These are phyloP conservation scores for Bolinopsis microptera DNA, from an alignment of 37 sponge, comb jelly and placozoan species.

Conservation along the genomic window DNA sequence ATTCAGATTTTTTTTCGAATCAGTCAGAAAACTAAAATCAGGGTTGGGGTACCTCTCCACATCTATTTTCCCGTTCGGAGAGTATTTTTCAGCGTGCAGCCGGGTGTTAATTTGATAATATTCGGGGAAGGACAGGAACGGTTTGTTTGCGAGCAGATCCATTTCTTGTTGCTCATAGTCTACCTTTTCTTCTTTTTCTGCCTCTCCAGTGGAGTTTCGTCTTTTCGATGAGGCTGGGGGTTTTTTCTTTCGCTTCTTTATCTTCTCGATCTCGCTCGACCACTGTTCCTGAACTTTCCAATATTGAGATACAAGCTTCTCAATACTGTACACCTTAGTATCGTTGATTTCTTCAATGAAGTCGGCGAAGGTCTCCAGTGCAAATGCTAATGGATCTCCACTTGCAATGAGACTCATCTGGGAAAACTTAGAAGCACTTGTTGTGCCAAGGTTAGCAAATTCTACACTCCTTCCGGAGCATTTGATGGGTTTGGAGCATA, in stretches of 20 bases:
- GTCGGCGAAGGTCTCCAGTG: conserved; percentile 21
- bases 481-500: background rate
- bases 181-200: background rate
- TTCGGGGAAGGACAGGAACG: conserved; percentile 35
- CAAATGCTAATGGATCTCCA: background rate
- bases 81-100: conserved; percentile 19
- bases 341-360: background rate
- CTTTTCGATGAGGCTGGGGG: background rate
- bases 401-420: conserved; percentile 58
- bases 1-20: background rate
- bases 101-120: conserved; percentile 59
- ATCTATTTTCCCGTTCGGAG: background rate
- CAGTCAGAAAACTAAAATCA: conserved; percentile 18
- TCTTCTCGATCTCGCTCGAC: conserved; percentile 52
- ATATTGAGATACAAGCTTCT: conserved; percentile 19
- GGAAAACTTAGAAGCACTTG: background rate
- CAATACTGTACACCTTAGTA: background rate
- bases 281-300: conserved; percentile 44
- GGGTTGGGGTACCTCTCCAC: background rate
- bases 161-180: conserved; percentile 7
- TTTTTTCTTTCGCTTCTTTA: conserved; percentile 20
- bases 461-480: conserved; percentile 20
- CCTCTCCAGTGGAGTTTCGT: background rate
- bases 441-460: background rate
- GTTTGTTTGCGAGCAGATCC: conserved; percentile 50